Evolutionary conservation across 2,113 vertebrate genomes (phyloP).

Genomic region (Scomber japonicus): DNA sequence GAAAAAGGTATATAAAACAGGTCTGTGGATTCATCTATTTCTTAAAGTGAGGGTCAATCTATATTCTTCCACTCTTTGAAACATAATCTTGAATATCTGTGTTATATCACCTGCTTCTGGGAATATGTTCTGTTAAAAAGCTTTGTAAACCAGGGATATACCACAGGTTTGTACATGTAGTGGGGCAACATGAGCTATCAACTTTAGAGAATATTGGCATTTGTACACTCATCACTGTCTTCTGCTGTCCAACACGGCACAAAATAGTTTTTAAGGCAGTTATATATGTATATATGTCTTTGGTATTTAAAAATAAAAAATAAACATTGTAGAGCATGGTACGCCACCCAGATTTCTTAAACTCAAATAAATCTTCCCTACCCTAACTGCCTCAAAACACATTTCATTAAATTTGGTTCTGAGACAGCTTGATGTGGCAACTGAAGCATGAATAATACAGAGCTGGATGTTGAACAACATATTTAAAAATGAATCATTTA

Average conservation of each 20-base stretch:
- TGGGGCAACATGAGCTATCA: background rate
- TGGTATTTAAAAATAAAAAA: background rate
- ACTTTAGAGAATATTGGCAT: background rate
- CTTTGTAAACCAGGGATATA: background rate
- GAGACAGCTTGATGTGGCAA: background rate
- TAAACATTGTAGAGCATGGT: no score
- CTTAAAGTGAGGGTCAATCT: no score
- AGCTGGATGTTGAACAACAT: no score
- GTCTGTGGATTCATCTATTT: no score
- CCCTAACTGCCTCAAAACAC: no score
- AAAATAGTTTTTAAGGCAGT: background rate
- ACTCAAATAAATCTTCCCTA: no score
- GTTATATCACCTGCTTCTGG: background rate
- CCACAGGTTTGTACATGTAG: background rate
- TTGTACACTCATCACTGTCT: background rate
- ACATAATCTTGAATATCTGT: no score
- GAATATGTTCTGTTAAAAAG: background rate
- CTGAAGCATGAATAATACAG: background rate
- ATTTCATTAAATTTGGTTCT: constrained; percentile 2
- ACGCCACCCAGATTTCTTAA: no score
- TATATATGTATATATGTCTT: background rate
- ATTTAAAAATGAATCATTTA: no score
- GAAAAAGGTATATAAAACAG: no score
- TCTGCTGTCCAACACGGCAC: background rate
- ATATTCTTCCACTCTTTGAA: no score